Conservation (phyloP, 2,888 invertebrate species). For the Morpho helenor region DNA sequence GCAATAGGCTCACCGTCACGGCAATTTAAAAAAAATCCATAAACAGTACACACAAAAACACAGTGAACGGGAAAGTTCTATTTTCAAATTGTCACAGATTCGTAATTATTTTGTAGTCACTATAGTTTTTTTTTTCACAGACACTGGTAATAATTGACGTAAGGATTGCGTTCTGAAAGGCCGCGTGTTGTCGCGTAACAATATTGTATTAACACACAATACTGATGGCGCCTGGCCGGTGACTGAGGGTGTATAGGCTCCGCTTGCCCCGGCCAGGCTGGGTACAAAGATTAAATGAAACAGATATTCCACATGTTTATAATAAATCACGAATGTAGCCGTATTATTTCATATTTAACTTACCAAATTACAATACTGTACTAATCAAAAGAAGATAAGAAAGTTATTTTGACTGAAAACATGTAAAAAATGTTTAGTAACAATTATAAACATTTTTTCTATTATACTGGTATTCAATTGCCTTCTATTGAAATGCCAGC, state of each 20-base stretch:
- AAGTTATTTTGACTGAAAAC: too few relatives aligned
- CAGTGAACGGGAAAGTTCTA: constrained; percentile 18
- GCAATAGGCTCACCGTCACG: constrained; percentile 18
- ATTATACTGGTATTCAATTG: too few relatives aligned
- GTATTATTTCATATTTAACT: too few relatives aligned
- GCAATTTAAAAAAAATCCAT: constrained; percentile 25
- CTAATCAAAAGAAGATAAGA: too few relatives aligned
- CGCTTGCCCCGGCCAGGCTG: constrained; percentile 67
- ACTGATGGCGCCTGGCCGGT: constrained; percentile 45
- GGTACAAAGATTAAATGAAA: constrained; percentile 49
- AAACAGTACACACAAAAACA: constrained; percentile 29
- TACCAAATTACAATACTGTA: too few relatives aligned
- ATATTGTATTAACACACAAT: constrained; percentile 25
- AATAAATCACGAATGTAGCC: too few relatives aligned
- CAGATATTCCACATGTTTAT: constrained; percentile 2
- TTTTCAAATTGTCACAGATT: constrained; percentile 19
- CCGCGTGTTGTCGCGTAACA: constrained; percentile 5
- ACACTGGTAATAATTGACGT: constrained; percentile 6
- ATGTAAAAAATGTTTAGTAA: too few relatives aligned
- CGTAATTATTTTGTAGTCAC: constrained; percentile 14
- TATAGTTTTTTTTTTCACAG: constrained; percentile 9
- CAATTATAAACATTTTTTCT: too few relatives aligned
- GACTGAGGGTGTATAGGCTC: constrained; percentile 70
- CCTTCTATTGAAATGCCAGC: too few relatives aligned
- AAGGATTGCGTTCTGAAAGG: constrained; percentile 1